Conservation (phyloP, 2,888 invertebrate genomes). For the Eristalinus sepulchralis region DNA sequence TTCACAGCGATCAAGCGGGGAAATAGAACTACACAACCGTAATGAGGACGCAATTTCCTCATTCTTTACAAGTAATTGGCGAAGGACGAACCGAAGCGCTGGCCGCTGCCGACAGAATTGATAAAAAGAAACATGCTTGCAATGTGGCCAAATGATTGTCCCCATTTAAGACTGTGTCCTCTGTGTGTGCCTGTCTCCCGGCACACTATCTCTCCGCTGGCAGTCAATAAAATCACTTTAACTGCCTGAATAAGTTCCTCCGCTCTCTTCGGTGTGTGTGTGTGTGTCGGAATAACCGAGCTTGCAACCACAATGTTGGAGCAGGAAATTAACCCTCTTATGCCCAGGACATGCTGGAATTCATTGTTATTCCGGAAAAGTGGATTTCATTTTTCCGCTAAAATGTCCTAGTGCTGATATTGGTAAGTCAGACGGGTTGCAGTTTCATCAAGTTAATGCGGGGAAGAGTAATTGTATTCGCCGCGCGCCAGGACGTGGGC, state of each 20-base stretch:
- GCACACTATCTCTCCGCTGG: conserved; percentile 14
- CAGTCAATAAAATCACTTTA: conserved; percentile 54
- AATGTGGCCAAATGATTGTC: not conserved
- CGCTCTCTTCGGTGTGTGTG: not conserved
- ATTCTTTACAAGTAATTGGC: conserved; percentile 56
- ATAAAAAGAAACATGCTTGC: conserved; percentile 5
- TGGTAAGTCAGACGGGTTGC: not conserved
- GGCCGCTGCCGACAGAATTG: not conserved
- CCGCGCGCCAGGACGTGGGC: not conserved
- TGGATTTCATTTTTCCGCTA: conserved; percentile 59
- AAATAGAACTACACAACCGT: conserved; percentile 54
- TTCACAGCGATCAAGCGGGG: not conserved
- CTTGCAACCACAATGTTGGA: conserved; percentile 59
- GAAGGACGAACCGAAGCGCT: conserved; percentile 30
- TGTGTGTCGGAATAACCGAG: conserved; percentile 9
- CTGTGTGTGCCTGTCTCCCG: not conserved
- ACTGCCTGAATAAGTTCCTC: not conserved
- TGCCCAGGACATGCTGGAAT: conserved; percentile 50
- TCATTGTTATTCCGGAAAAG: conserved; percentile 42
- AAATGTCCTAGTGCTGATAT: conserved; percentile 1
- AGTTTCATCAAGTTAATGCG: not conserved
- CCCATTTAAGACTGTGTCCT: not conserved
- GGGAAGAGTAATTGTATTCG: not conserved
- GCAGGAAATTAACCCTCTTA: conserved; percentile 70
- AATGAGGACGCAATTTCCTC: conserved; percentile 70